phyloP scores from a whole-genome alignment of 2,113 vertebrate species.

The Erythrocercus mccallii region DNA sequence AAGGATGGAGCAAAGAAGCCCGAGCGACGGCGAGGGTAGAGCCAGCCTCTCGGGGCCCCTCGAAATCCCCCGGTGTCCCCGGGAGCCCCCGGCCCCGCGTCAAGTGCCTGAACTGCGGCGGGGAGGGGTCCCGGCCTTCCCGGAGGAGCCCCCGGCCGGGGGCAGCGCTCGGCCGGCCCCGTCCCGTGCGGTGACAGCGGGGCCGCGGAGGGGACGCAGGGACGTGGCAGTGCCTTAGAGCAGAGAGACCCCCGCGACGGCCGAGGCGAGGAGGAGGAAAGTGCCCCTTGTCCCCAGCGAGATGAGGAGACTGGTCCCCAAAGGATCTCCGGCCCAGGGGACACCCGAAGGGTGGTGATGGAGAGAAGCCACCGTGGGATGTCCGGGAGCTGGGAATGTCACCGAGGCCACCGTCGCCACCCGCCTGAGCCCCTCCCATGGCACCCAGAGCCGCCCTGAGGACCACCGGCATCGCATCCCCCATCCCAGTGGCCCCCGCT shows the following conservation, averaged over 20 bases:
- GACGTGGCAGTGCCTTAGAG: constrained; percentile 70
- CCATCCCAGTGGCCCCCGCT: neutral
- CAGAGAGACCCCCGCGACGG: neutral
- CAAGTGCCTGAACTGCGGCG: constrained; percentile 53
- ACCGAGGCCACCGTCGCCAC: neutral
- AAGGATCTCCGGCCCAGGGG: neutral
- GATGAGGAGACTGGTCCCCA: neutral
- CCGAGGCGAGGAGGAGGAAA: neutral
- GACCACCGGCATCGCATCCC: neutral
- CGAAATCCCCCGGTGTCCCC: neutral
- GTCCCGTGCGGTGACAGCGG: neutral
- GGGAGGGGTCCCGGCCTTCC: neutral
- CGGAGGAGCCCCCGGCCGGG: neutral
- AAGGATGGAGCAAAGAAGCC: neutral
- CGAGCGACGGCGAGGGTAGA: neutral
- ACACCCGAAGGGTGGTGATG: neutral
- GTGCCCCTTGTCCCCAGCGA: neutral
- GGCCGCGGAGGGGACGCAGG: neutral
- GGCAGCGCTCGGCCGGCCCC: neutral
- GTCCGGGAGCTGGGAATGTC: neutral
- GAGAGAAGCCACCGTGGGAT: neutral
- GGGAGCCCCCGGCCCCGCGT: neutral
- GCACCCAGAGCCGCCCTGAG: neutral
- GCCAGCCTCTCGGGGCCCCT: neutral
- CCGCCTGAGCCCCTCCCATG: neutral